Percentiles rank a stretch among this genome's conserved stretches.
Conservation (phyloP, 2,888 invertebrate genomes). For the Orthonychiurus folsomi region DNA sequence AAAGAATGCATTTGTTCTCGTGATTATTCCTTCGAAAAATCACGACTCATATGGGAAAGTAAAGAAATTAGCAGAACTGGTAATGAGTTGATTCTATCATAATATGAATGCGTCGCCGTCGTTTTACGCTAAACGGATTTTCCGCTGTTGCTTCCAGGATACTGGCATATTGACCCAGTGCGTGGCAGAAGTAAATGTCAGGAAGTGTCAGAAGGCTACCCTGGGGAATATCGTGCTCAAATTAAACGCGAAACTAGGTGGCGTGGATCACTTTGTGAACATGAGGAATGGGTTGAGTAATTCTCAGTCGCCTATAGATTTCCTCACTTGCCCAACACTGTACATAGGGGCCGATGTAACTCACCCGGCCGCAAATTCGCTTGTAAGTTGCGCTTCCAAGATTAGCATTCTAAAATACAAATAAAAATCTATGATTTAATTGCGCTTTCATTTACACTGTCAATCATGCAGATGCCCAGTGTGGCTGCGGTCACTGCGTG, state of each 20-base stretch:
- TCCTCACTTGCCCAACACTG: constrained; percentile 42
- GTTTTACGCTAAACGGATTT: not conserved
- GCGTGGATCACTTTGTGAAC: constrained; percentile 42
- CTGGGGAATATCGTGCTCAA: constrained; percentile 42
- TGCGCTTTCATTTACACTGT: no score
- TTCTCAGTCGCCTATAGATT: constrained; percentile 41
- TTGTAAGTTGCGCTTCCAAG: not conserved
- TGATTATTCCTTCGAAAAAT: not conserved
- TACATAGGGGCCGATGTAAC: constrained; percentile 48
- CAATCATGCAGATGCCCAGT: not conserved
- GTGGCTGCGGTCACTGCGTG: constrained; percentile 1
- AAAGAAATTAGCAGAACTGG: constrained; percentile 11
- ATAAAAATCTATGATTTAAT: no score
- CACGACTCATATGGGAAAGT: constrained; percentile 24
- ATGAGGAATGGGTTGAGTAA: constrained; percentile 6
- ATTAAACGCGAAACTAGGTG: constrained; percentile 46
- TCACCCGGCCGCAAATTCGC: constrained; percentile 44
- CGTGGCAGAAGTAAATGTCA: constrained; percentile 38
- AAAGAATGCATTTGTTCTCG: not conserved
- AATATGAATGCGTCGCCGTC: no score
- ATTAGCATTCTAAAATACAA: no score
- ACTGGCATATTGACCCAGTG: constrained; percentile 43
- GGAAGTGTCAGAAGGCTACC: constrained; percentile 32
- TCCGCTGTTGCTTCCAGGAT: not conserved
- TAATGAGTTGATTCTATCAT: constrained; percentile 32